phyloP scores from a whole-genome alignment of 1,140 invertebrate genomes.

The Drosophila willistoni region DNA sequence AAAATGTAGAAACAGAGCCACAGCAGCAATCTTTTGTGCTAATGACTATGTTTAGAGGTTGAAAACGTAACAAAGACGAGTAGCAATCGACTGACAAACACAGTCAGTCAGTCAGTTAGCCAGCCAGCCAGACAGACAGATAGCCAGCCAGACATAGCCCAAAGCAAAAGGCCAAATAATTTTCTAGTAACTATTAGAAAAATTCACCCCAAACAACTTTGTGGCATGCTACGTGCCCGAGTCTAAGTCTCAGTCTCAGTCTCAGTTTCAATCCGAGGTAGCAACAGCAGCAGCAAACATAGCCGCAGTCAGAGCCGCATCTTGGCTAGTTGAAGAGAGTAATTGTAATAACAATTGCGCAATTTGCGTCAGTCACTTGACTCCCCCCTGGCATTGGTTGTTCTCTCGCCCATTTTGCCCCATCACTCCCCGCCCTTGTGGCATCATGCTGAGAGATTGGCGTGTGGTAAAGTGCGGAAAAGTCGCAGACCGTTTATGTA shows the following conservation, averaged over 20 bases:
- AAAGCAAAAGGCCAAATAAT: constrained; percentile 64
- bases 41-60: constrained; percentile 72
- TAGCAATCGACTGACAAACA: constrained; percentile 59
- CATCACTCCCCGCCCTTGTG: constrained; percentile 4
- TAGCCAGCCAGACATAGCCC: constrained; percentile 7
- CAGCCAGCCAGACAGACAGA: constrained; percentile 23
- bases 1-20: not conserved
- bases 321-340: constrained; percentile 64
- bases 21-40: constrained; percentile 66
- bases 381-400: constrained; percentile 15
- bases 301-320: constrained; percentile 21
- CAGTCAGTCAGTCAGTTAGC: constrained; percentile 60
- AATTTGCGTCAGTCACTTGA: constrained; percentile 78
- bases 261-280: not conserved
- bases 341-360: constrained; percentile 80
- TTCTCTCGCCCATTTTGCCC: not conserved
- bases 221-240: constrained; percentile 10
- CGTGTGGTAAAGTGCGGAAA: constrained; percentile 67
- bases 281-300: constrained; percentile 11
- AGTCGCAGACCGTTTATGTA: constrained; percentile 61
- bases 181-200: constrained; percentile 67
- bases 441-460: constrained; percentile 31
- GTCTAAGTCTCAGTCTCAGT: not conserved
- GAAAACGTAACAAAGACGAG: constrained; percentile 63
- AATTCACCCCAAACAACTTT: constrained; percentile 48